Base-by-base conservation (phyloP, 2,888 invertebrate species). In the Eupithecia insigniata region DNA sequence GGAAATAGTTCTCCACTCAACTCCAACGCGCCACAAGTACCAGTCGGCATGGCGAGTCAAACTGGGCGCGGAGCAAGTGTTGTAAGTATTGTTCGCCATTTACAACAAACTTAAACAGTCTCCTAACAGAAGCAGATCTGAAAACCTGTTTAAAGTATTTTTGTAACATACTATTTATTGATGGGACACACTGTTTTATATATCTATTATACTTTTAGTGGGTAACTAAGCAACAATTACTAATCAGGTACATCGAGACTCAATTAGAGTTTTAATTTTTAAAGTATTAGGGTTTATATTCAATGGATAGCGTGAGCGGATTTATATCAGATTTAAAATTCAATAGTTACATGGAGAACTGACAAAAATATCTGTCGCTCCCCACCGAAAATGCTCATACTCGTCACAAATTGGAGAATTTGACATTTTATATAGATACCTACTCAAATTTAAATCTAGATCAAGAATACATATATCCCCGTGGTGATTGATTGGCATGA, bases 1-100 rank as follows among this genome's bases (percentile, higher is more conserved):
- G 92, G 94, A 64, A 94, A 93, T 83, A 93, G 89, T 79, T 93
- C 94, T 0, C 94, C 94, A 14, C 90, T 95, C 60, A 95, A 95
- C 79, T 95, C 96, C 7, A 96, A 96, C 79, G 96, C 96, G 84
- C 96, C 97, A 0, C 96, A 96, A 81, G 90, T 95, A 14, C 96
- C 96, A 1, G 95, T 96, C 22, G 96, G 96, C 62, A 95, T 96
- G 85, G 96, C 96, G 55, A 96, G 97, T 75, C 98, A 98, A 87
- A 97, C 97, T 69, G 98, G 98, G 58, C 96, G 98, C 75, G 98
- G 98, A 71, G 96, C 98, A 71, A 97, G 97, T 81, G 97, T 98
- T 95, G 98, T 98, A 93, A 96, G 97, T 90, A 82, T 26, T 8
- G 16, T 60, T 18, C 34, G 65, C 60, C 30, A 39, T 30, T 39